Evolutionary conservation across 2,113 vertebrate species (phyloP), one percentile per base, ranked within the genome.

Genomic region (Uria aalge): DNA sequence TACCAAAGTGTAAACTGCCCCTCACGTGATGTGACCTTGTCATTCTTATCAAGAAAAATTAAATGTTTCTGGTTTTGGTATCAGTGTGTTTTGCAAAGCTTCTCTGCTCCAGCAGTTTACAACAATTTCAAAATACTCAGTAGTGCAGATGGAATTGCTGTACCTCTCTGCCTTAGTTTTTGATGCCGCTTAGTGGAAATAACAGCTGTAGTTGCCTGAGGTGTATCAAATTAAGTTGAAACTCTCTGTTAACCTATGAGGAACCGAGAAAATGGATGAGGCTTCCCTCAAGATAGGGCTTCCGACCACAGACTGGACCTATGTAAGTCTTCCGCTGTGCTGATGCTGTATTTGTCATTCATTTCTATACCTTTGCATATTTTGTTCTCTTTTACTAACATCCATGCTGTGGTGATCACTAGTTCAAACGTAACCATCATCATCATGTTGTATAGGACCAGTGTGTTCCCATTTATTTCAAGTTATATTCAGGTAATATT

Each of bases 11-110:
- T 60, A 34, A 71, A 40, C 43, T 38, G 8, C 15, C 60, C 32
- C 15, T 63, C 24, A 53, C 0, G 0, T 74, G 41, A 60, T 62
- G 26, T 47, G 76, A 57, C 9, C 15, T 3, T 12, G 8, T 50
- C 41, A 36, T 92, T 87, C 41, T 68, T 74, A 55, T 0, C 8
- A 69, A 53, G 62, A 79, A 76, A 62, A 69, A 67, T 17, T 6
- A 34, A 67, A 15, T 41, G 11, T 48, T 80, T 81, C 43, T 82
- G 53, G 26, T 3, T 78, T 86, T 78, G 36, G 4, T 80, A 19
- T 47, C 12, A 2, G 11, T 47, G 2, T 64, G 30, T 88, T 79
- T 48, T 48, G 68, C 52, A 86, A 83, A 82, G 75, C 48, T 40
- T 13, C 19, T 36, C 21, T 93, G 52, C 23, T 64, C 29, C 41